phyloP scores from a whole-genome alignment of 2,888 invertebrate genomes.

The Sarcophaga carnaria region DNA sequence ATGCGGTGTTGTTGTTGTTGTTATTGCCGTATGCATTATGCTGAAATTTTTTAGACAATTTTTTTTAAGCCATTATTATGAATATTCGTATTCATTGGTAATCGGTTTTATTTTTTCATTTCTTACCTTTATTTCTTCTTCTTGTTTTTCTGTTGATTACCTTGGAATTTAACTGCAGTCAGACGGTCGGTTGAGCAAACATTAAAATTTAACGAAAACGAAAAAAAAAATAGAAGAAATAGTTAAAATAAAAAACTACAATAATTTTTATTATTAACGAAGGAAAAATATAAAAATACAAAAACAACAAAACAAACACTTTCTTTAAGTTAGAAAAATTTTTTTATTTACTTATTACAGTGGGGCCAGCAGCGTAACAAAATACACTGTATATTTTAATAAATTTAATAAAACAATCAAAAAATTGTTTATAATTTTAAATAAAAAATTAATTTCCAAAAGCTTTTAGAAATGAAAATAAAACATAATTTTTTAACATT shows the following conservation, averaged over 20 bases:
- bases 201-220: conserved; percentile 30
- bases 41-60: too few relatives aligned
- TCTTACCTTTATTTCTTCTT: not conserved
- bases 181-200: conserved; percentile 61
- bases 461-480: too few relatives aligned
- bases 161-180: conserved; percentile 71
- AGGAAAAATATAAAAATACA: not conserved
- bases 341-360: conserved; percentile 26
- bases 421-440: too few relatives aligned
- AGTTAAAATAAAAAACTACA: conserved; percentile 38
- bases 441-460: too few relatives aligned
- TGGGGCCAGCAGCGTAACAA: conserved; percentile 5
- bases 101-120: conserved; percentile 34
- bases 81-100: conserved; percentile 54
- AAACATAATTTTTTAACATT: too few relatives aligned
- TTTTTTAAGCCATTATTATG: conserved; percentile 36
- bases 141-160: conserved; percentile 61
- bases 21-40: conserved; percentile 7
- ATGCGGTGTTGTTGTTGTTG: not conserved
- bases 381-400: not conserved
- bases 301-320: conserved; percentile 47
- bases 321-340: conserved; percentile 50
- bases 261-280: conserved; percentile 14
- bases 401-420: not conserved
- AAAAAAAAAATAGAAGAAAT: not conserved